phyloP scores from a whole-genome alignment of 1,140 invertebrate genomes.

The Venturia canescens region DNA sequence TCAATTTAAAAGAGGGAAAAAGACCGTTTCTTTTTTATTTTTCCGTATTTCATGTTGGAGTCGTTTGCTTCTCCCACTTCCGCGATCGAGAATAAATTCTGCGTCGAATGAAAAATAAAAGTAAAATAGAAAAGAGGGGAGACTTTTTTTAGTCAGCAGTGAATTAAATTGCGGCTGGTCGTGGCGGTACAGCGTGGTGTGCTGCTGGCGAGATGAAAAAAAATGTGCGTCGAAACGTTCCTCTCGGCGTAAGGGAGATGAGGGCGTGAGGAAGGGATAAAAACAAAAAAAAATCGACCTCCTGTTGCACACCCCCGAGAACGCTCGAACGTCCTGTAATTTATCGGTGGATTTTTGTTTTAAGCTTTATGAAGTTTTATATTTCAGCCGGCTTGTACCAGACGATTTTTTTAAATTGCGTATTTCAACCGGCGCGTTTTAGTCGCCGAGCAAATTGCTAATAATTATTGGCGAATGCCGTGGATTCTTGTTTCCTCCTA shows the following conservation, averaged over 20 bases:
- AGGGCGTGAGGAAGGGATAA: background rate
- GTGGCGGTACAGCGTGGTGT: slow-evolving; percentile 29
- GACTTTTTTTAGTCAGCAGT: slow-evolving; percentile 35
- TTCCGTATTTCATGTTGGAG: background rate
- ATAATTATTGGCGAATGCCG: slow-evolving; percentile 31
- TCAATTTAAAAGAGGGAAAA: background rate
- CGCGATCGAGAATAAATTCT: slow-evolving; percentile 26
- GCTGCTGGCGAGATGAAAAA: slow-evolving; percentile 35
- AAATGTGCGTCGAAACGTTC: slow-evolving; percentile 35
- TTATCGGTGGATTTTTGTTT: slow-evolving; percentile 44
- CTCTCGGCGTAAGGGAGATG: slow-evolving; percentile 5
- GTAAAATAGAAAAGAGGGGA: background rate
- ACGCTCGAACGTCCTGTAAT: slow-evolving; percentile 25
- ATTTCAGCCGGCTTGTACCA: background rate
- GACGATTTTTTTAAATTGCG: no score
- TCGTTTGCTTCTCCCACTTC: background rate
- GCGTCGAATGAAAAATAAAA: background rate
- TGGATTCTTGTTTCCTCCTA: background rate
- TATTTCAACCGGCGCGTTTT: background rate
- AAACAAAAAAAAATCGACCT: slow-evolving; percentile 38
- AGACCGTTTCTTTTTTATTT: slow-evolving; percentile 1
- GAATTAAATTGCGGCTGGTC: slow-evolving; percentile 42
- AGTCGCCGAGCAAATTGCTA: background rate
- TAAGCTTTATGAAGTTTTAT: slow-evolving; percentile 47
- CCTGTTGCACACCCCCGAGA: slow-evolving; percentile 38